Base-by-base conservation (phyloP, 1,140 invertebrate genomes). In the Drosophila kepulauana region DNA sequence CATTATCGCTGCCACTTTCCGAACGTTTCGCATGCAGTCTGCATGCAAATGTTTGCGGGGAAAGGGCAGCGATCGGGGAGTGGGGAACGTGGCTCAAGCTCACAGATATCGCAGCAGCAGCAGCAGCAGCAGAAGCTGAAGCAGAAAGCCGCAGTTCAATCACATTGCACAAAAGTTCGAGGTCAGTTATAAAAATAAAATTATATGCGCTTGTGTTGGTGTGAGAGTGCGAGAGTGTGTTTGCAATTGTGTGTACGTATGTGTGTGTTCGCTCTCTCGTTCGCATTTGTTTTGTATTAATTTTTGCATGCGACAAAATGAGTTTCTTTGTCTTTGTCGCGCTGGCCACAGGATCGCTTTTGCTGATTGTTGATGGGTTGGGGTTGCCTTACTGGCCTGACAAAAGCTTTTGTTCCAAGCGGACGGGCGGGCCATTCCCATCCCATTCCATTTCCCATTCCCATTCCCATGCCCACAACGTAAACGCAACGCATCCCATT, bases 141-240 rank as follows among this genome's bases (percentile, higher is more conserved):
- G 20, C 20, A 25, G 20, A 25, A 25, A 25, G 20, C 20, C 20
- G 20, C 69, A 85, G 81, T 85, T 91, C 88, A 91, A 91, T 91
- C 88, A 91, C 88, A 87, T 91, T 91, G 89, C 88, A 91, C 88
- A 91, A 91, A 88, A 91, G 88, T 91, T 91, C 88, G 88, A 91
- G 88, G 88, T 91, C 88, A 91, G 88, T 91, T 91, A 87, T 88
- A 84, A 81, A 84, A 87, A 91, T 91, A 91, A 82, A 81, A 70
- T 78, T 71, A 80, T 67, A 57, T 5, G 35, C 11, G 33, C 8
- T 25, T 13, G n/a, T n/a, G 30, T 11, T 20, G n/a, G 13, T 61
- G 15, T 51, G 15, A 3, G 41, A 43, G 41, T 43, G 41, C 13
- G n/a, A 43, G 38, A 41, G 38, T 30, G 43, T 57, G 33, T 8